Evolutionary conservation across 2,797 vertebrate species (phyloP), one percentile per base, ranked within the genome.

Genomic region (Centroberyx gerrardi): DNA sequence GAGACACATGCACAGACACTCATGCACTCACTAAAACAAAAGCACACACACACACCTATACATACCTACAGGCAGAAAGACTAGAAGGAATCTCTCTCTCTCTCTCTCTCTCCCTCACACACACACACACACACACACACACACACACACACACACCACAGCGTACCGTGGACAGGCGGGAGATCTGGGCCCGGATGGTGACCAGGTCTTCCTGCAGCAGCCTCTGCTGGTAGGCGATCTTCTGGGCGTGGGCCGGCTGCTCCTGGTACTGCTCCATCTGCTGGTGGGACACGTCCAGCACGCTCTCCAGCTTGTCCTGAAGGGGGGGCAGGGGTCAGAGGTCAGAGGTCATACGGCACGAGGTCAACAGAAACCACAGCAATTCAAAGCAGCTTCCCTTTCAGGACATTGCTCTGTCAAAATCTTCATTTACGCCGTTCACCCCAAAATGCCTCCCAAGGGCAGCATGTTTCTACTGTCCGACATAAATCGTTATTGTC

Each of bases 181-280:
- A 99, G 84, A 99, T 96, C 77, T 97, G 96, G 2, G 98, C 98
- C 66, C 97, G 92, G 92, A 99, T 98, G 79, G 95, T 95, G 72
- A 99, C 97, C 22, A 99, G 94, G 72, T 99, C 98, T 27, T 99
- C 98, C 79, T 98, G 97, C 72, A 99, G 95, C 66, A 99, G 95
- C 62, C 95, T 96, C 94, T 99, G 98, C 91, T 99, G 98, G 81
- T 94, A 97, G 80, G 96, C 94, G 7, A 99, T 99, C 84, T 99
- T 99, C 68, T 98, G 96, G 36, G 90, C 75, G 3, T 98, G 97
- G 72, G 94, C 93, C 0, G 96, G 96, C 82, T 98, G 97, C 73
- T 97, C 96, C 88, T 95, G 95, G 92, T 97, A 98, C 92, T 96
- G 95, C 82, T 98, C 97, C 96, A 96, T 97, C 92, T 99, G 97